Percentiles rank a stretch among this genome's conserved stretches.
Conservation (phyloP, 2,888 invertebrate genomes). For the Pantelozetes paolii region DNA sequence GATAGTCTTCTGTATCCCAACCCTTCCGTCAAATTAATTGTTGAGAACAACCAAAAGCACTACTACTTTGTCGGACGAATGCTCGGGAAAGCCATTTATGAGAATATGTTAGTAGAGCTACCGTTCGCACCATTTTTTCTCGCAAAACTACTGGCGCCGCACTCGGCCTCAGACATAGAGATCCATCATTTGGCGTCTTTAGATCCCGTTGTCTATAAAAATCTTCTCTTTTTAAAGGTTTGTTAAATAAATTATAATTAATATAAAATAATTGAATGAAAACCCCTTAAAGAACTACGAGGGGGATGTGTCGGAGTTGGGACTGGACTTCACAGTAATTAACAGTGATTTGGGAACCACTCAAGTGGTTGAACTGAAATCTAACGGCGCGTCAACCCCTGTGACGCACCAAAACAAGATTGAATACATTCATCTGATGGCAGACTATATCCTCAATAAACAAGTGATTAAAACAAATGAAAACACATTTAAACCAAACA, state of each 20-base stretch:
- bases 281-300: constrained; percentile 68
- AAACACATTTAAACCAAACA: constrained; percentile 13
- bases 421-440: constrained; percentile 93
- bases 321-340: constrained; percentile 86
- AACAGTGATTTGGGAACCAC: constrained; percentile 85
- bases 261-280: too few relatives aligned
- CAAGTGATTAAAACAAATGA: constrained; percentile 59
- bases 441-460: constrained; percentile 87
- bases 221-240: constrained; percentile 63
- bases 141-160: constrained; percentile 74
- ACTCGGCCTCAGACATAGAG: constrained; percentile 65
- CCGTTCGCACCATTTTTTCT: constrained; percentile 95
- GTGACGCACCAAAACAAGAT: constrained; percentile 88
- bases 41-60: constrained; percentile 79
- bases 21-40: constrained; percentile 80
- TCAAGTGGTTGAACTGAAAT: constrained; percentile 81
- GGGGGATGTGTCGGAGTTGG: constrained; percentile 74
- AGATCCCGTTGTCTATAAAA: constrained; percentile 83
- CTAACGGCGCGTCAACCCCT: constrained; percentile 79
- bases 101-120: constrained; percentile 86
- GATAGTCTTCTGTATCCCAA: constrained; percentile 95
- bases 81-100: constrained; percentile 92
- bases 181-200: constrained; percentile 88
- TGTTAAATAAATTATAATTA: too few relatives aligned
- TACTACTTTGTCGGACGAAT: constrained; percentile 92